Evolutionary conservation across 2,113 vertebrate genomes (phyloP), one percentile per base, ranked within the genome.

Genomic region (Apteryx mantelli): DNA sequence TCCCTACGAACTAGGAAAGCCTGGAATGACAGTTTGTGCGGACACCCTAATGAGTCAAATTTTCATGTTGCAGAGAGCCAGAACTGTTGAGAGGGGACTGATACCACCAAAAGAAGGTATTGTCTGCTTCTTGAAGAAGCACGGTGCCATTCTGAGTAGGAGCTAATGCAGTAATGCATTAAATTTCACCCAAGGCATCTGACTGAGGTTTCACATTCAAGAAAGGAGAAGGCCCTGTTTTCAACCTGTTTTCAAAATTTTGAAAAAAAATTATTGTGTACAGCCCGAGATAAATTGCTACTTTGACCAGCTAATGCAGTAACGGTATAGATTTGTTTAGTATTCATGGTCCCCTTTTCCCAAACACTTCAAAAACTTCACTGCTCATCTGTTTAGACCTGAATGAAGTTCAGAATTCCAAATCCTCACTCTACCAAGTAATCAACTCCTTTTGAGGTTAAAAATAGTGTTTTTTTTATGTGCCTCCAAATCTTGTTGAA

Each of bases 61-160:
- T 48, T 32, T 93, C n/a, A 34, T 40, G 3, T 66, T 97, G 26
- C n/a, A 21, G 34, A 40, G 44, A 26, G 52, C 42, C 9, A 4
- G 36, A 86, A 79, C 81, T 5, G 5, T 2, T 10, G 58, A 83
- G 71, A 87, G 88, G 10, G 26, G 18, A 19, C 24, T 34, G 24
- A n/a, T 93, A 25, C 90, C 92, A 91, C 84, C 96, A n/a, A 36
- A 50, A 60, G 64, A 95, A 75, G 15, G 95, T 96, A 93, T 81
- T 22, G 26, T 44, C 61, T 21, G 32, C 28, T 60, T 86, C 32
- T 40, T 28, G n/a, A 61, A 78, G 52, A 48, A 61, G 44, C 50
- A n/a, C 32, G 15, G 48, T 58, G 63, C 36, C 63, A n/a, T 86
- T 86, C 42, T 26, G 50, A 58, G 48, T 34, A 64, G 65, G 20